Evolutionary conservation across 2,888 invertebrate genomes (phyloP), one percentile per base, ranked within the genome.

Genomic region (Hypomecis punctinalis): DNA sequence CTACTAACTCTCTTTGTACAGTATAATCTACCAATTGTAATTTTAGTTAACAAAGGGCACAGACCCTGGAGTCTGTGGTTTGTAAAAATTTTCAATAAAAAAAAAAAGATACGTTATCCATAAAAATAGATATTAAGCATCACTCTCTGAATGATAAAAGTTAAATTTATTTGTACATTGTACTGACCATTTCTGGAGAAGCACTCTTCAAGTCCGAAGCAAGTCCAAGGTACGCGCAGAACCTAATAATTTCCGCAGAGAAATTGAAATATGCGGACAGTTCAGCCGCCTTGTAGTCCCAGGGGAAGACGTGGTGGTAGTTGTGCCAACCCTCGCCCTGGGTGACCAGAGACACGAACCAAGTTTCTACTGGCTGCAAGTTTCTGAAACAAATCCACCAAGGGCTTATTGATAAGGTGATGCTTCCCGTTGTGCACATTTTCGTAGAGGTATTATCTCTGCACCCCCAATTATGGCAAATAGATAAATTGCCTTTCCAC

Each of bases 281-380:
- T 84, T 98, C 98, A n/a, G 97, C 96, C 49, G 98, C 96, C 80
- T 97, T 96, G 93, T 98, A 98, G 85, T 98, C 98, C 96, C 97
- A 97, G 0, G 98, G 98, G 88, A 98, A 98, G 0, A 96, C 95
- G 83, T 98, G 98, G 81, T 98, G 98, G 87, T 97, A 98, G 89
- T 98, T 98, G 90, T 98, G 98, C 96, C 97, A 98, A 0, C 98
- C 98, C 85, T 97, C 97, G 0, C 97, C 97, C 63, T 96, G 88
- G 3, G 95, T 95, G 55, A 95, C 78, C 0, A 96, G 79, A 0
- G 97, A 95, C 0, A 98, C 97, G 23, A 94, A 91, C 77, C 94
- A 93, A 67, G 96, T 97, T 83, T 98, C 96, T 0, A 96, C 94
- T 0, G 98, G 97, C 78, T 95, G 96, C 62, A 98, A 95, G 79